phyloP scores from a whole-genome alignment of 2,113 vertebrate genomes.

The Merops nubicus region DNA sequence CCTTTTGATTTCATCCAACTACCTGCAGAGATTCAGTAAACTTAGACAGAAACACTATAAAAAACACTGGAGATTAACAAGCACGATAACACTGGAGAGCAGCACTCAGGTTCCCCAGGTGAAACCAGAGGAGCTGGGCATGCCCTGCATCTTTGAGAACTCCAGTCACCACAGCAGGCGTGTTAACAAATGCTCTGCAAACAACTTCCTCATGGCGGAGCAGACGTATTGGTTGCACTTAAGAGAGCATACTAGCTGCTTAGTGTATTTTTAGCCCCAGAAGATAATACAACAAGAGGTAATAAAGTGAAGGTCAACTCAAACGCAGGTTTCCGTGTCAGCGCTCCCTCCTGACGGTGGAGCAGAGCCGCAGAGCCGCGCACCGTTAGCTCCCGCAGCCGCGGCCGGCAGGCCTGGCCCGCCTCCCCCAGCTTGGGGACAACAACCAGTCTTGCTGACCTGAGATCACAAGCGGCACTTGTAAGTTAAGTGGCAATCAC shows the following conservation, averaged over 20 bases:
- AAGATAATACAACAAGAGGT: background rate
- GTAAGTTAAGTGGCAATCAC: background rate
- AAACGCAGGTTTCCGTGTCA: background rate
- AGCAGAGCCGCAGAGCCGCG: background rate
- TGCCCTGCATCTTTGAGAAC: background rate
- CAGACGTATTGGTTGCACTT: background rate
- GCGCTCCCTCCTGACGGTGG: background rate
- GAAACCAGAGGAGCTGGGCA: background rate
- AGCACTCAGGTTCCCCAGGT: background rate
- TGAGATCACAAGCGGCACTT: fast-evolving
- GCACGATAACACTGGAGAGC: background rate
- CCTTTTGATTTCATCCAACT: background rate
- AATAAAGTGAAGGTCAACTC: slow-evolving; percentile 43
- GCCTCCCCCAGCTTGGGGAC: background rate
- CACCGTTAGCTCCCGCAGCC: background rate
- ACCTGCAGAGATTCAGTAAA: slow-evolving; percentile 19
- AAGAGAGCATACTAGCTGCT: background rate
- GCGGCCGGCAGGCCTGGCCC: fast-evolving
- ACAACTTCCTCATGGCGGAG: background rate
- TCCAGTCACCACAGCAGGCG: background rate
- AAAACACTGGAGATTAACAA: slow-evolving; percentile 41
- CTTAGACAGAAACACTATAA: background rate
- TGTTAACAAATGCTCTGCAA: background rate
- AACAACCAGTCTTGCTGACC: background rate
- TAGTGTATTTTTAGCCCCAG: slow-evolving; percentile 2